These are phyloP conservation scores for Perithous albicinctus DNA, from an alignment of 2,888 invertebrate species.

Conservation along the genomic window DNA sequence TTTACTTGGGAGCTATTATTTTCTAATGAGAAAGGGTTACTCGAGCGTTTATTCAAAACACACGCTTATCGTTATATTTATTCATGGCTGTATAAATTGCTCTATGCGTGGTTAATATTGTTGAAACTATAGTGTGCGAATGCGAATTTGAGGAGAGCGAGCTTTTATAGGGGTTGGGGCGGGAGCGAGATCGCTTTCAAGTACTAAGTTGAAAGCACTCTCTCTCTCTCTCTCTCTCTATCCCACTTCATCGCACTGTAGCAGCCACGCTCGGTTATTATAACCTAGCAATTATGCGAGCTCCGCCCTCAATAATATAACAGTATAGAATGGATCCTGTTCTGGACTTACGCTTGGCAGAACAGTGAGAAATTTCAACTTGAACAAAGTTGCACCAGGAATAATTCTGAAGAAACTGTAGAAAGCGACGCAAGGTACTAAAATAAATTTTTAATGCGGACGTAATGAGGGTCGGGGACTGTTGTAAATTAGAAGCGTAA, in stretches of 20 bases:
- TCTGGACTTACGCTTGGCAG: neutral
- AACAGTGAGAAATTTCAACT: conserved; percentile 6
- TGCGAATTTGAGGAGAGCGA: conserved; percentile 43
- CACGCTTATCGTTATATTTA: neutral
- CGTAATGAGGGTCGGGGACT: conserved; percentile 24
- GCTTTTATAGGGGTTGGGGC: conserved; percentile 30
- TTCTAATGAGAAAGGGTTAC: neutral
- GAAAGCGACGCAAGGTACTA: neutral
- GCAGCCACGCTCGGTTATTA: conserved; percentile 45
- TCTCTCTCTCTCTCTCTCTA: too few relatives aligned
- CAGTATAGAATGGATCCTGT: conserved; percentile 1
- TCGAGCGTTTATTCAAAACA: neutral
- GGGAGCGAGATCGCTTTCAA: conserved; percentile 45
- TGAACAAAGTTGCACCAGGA: neutral
- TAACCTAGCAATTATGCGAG: conserved; percentile 55
- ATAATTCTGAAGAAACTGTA: conserved; percentile 16
- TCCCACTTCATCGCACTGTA: neutral
- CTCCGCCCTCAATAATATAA: conserved; percentile 53
- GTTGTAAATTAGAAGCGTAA: neutral
- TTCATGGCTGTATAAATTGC: neutral
- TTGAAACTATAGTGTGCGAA: conserved; percentile 21
- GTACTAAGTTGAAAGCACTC: conserved; percentile 57
- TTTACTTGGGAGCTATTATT: neutral
- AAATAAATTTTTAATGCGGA: conserved; percentile 36
- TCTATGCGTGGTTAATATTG: conserved; percentile 30